phyloP scores from a whole-genome alignment of 2,113 vertebrate genomes.

The Gnathonemus longibarbis region DNA sequence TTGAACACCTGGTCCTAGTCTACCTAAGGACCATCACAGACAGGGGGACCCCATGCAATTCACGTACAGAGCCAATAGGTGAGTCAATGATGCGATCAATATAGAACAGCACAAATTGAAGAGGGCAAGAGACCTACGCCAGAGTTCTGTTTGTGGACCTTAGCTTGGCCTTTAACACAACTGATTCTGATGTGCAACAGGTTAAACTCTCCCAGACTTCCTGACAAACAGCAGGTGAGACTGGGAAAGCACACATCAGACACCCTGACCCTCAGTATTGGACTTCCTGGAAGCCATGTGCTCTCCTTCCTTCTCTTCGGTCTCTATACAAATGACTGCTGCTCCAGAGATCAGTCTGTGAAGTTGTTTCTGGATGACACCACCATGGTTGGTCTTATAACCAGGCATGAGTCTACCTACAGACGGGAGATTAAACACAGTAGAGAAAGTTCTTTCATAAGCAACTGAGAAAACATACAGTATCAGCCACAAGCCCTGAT shows the following conservation, averaged over 20 bases:
- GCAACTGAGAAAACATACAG: neutral
- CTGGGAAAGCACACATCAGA: neutral
- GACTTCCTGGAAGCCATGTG: neutral
- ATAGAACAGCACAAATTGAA: neutral
- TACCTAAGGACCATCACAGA: neutral
- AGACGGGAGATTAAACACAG: neutral
- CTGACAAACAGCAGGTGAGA: neutral
- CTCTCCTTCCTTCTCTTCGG: neutral
- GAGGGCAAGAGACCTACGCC: neutral
- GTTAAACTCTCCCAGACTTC: neutral
- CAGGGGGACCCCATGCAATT: neutral
- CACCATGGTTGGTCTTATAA: neutral
- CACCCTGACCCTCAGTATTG: neutral
- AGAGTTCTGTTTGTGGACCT: neutral
- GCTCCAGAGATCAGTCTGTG: neutral
- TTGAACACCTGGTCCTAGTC: neutral
- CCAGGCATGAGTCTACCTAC: neutral
- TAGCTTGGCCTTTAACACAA: neutral
- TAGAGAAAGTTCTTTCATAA: neutral
- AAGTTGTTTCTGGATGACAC: neutral
- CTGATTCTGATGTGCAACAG: neutral
- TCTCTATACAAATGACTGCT: neutral
- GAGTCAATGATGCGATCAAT: neutral
- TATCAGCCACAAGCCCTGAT: neutral
- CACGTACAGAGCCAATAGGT: neutral